Percentiles rank a stretch among this genome's conserved stretches.
Conservation (phyloP, 23 tunicate species). For the Halocynthia aurantium region DNA sequence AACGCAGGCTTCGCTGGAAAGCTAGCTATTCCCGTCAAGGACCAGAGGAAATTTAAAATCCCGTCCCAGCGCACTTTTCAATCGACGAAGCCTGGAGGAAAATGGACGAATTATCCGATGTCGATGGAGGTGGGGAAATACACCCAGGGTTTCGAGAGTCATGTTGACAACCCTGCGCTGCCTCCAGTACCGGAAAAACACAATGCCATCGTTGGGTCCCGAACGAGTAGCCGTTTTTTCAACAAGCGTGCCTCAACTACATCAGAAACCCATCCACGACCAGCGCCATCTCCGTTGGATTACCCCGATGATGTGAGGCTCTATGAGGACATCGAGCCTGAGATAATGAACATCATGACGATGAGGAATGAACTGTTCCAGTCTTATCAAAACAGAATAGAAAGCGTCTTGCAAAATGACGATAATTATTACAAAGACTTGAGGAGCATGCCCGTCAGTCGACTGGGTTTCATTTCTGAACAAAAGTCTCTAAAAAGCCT, state of each 20-base stretch:
- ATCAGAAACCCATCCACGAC: slow-evolving; percentile 13
- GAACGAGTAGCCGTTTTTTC: not conserved
- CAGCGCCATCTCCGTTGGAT: slow-evolving; percentile 24
- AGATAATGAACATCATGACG: slow-evolving; percentile 22
- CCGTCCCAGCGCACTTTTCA: slow-evolving; percentile 20
- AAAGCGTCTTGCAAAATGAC: slow-evolving; percentile 11
- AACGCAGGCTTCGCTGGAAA: slow-evolving; percentile 75
- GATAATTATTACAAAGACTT: not conserved
- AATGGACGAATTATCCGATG: slow-evolving; percentile 86
- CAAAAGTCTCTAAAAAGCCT: not conserved
- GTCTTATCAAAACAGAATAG: slow-evolving; percentile 20
- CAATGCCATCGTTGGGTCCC: not conserved
- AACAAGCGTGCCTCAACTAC: slow-evolving; percentile 1
- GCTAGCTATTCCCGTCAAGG: slow-evolving; percentile 56
- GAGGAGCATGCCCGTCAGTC: slow-evolving; percentile 10
- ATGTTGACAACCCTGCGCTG: not conserved
- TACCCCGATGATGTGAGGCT: not conserved
- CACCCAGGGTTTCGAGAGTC: slow-evolving; percentile 9
- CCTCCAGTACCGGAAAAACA: not conserved
- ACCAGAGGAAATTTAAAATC: slow-evolving; percentile 57
- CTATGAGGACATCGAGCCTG: slow-evolving; percentile 21
- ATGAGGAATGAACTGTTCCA: slow-evolving; percentile 9
- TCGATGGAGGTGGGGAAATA: slow-evolving; percentile 57
- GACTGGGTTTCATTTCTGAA: slow-evolving; percentile 6
- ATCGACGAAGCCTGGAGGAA: slow-evolving; percentile 34